A percentile compares a stretch with the other conserved stretches of the same genome.
Conservation (phyloP, 2,888 invertebrate genomes). For the Odontocolon sp. region DNA sequence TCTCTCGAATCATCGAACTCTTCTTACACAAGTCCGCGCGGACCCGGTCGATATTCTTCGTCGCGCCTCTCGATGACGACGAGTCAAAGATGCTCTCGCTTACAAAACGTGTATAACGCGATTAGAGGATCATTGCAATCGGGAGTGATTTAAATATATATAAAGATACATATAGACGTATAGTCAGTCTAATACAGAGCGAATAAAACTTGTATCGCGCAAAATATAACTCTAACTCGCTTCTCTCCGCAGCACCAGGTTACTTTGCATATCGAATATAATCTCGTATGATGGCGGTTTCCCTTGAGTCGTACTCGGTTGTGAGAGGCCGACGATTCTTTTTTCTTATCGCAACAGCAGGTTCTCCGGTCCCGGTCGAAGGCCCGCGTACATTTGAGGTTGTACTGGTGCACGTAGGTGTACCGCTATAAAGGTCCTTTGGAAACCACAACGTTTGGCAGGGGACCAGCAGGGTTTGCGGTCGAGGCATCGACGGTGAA, state of each 20-base stretch:
- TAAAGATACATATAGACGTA: background rate
- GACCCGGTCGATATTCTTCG: conserved; percentile 3
- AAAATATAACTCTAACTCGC: conserved; percentile 50
- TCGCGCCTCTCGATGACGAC: background rate
- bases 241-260: background rate
- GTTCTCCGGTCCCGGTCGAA: conserved; percentile 26
- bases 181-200: conserved; percentile 34
- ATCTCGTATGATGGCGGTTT: conserved; percentile 55
- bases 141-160: background rate
- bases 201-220: conserved; percentile 31
- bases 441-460: conserved; percentile 56
- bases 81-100: background rate
- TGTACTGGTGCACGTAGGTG: conserved; percentile 25
- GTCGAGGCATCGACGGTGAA: conserved; percentile 45
- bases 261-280: conserved; percentile 56
- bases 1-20: conserved; percentile 22
- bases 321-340: conserved; percentile 17
- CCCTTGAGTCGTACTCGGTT: conserved; percentile 12
- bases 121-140: background rate
- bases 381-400: conserved; percentile 7
- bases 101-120: too few species aligned
- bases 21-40: background rate
- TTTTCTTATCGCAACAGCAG: conserved; percentile 49
- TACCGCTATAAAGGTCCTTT: conserved; percentile 51
- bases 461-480: conserved; percentile 54